These are phyloP conservation scores for Pseudochaenichthys georgianus DNA, from an alignment of 2,797 vertebrate genomes.

Conservation along the genomic window DNA sequence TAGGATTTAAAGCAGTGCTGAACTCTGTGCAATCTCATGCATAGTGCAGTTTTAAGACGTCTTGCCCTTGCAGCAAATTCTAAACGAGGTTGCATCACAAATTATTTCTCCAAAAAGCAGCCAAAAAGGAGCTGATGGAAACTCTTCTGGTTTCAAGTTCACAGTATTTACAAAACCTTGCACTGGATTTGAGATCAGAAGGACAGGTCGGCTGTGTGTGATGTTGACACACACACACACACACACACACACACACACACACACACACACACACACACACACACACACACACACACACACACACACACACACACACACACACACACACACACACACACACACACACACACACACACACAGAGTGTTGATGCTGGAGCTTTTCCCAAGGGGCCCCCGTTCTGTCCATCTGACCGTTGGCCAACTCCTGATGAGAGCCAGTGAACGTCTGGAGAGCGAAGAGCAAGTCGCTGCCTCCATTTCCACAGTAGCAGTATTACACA, in stretches of 20 bases:
- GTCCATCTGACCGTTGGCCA: constrained; percentile 76
- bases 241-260: constrained; percentile 14
- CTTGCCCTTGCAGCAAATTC: constrained; percentile 51
- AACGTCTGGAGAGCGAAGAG: constrained; percentile 62
- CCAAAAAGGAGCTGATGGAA: constrained; percentile 70
- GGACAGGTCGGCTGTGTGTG: constrained; percentile 60
- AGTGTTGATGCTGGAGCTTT: constrained; percentile 78
- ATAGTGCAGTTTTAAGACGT: constrained; percentile 14
- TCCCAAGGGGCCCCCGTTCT: constrained; percentile 72
- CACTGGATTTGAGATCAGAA: constrained; percentile 66
- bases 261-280: constrained; percentile 26
- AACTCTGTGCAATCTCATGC: constrained; percentile 10
- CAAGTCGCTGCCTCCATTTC: constrained; percentile 67
- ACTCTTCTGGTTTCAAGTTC: constrained; percentile 68
- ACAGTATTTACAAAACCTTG: constrained; percentile 66
- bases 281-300: constrained; percentile 13
- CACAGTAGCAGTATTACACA: constrained; percentile 78
- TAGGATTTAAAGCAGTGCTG: background rate
- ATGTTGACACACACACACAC: constrained; percentile 54
- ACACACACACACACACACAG: constrained; percentile 41
- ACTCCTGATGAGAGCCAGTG: constrained; percentile 75
- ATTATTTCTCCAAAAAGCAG: constrained; percentile 37
- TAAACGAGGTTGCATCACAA: constrained; percentile 62
- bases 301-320: constrained; percentile 9
- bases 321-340: constrained; percentile 28